Evolutionary conservation across 2,888 invertebrate genomes (phyloP), one percentile per base, ranked within the genome.

Genomic region (Elgonia sp.): DNA sequence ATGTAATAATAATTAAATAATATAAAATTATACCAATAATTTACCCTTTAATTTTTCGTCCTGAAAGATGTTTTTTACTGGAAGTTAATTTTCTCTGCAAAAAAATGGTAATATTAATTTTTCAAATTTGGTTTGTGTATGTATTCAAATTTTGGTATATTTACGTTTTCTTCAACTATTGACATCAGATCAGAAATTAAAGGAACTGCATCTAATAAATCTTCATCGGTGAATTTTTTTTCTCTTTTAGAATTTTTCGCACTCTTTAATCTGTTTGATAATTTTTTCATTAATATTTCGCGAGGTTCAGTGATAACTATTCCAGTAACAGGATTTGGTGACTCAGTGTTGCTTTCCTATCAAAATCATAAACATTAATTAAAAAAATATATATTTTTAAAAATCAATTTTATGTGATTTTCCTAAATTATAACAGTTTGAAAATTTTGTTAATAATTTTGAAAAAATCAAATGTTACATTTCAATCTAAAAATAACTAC

Each of bases 161-260:
- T 72, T 89, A 93, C 93, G 87, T 93, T 92, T 79, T 90, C 91
- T 77, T 91, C 89, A n/a, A 93, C 84, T 37, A 92, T 79, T 21
- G 92, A 89, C 89, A 94, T 91, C 14, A 94, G 90, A 86, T 93
- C 92, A 16, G 92, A 93, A 85, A 94, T 92, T 16, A 93, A 90
- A 50, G 93, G 94, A 18, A 93, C 91, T 29, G 94, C 89, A 83
- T 85, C 91, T 42, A 92, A 92, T 55, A 93, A 90, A 72, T 92
- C 90, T 81, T 93, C 89, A 29, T 93, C 90, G 21, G 88, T 89
- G n/a, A 90, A 67, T 69, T 87, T 86, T 8, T 83, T 63, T 60
- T 85, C 89, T 60, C 85, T 90, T 63, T 88, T 86, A 1, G 16
- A 7, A 77, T 65, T 46, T 18, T 63, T 87, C 0, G 6, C 12